Base-by-base conservation (phyloP, 2,888 invertebrate genomes). In the Cordilura impudica region DNA sequence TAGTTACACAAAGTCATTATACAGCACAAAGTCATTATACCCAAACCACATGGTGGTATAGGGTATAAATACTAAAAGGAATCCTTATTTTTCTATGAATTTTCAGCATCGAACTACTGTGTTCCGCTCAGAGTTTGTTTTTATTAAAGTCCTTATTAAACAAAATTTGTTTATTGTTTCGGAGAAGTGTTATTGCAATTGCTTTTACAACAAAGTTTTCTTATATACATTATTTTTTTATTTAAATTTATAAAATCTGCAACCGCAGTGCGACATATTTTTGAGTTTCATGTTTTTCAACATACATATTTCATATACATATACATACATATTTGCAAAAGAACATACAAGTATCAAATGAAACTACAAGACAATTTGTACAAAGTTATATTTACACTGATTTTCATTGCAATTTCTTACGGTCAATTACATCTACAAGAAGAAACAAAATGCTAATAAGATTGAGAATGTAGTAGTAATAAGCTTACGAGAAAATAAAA, bases 231-330 rank as follows among this genome's bases (percentile, higher is more conserved):
- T 21, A 49, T 2, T 39, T 39, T 45, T 18, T 56, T 56, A 18
- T 56, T 29, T 18, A 54, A 54, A 35, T 54, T 29, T n/a, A 56
- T 10, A 19, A 56, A 39, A 19, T 21, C 12, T 56, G 3, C 19
- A 35, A 56, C 56, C 39, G 56, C 35, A 56, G 56, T 56, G 35
- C 35, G 56, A n/a, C 35, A 56, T 6, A 56, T 14, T 56, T 14
- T n/a, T 12, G 5, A 39, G 12, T 8, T n/a, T 39, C 2, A 39
- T 39, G 35, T 26, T 6, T 26, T 3, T n/a, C n/a, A 39, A 39
- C 35, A n/a, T 2, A 8, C 31, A 31, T 8, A 31, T 31, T 4
- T 8, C 5, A 31, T 2, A 35, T 12, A 35, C 12, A 26, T 35
- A 3, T 12, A 35, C 35, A 35, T 31, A 8, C 31, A n/a, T n/a